phyloP scores from a whole-genome alignment of 2,888 invertebrate genomes.

The Drosophila gaucha region DNA sequence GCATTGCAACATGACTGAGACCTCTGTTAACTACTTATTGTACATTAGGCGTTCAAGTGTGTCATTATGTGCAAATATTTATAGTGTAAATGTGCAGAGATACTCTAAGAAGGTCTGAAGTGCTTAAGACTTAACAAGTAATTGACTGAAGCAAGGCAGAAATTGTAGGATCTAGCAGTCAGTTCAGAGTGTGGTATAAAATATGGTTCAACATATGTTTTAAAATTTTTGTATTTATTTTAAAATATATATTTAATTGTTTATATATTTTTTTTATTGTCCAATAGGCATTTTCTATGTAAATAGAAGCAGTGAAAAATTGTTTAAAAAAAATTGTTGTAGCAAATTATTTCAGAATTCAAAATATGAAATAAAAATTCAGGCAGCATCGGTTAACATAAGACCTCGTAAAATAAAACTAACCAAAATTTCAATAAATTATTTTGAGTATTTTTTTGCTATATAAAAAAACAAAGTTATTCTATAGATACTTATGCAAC shows the following conservation, averaged over 20 bases:
- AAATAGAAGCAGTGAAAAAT: too few relatives aligned
- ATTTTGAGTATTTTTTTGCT: too few relatives aligned
- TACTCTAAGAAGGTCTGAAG: not conserved
- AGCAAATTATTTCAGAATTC: too few relatives aligned
- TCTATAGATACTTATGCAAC: too few relatives aligned
- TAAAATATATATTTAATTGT: not conserved
- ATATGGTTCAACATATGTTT: not conserved
- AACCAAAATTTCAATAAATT: too few relatives aligned
- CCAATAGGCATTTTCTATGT: too few relatives aligned
- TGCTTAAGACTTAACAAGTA: not conserved
- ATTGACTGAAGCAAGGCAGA: not conserved
- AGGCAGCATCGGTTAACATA: too few relatives aligned
- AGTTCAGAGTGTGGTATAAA: not conserved
- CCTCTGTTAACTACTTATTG: slow-evolving; percentile 37
- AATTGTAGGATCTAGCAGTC: not conserved
- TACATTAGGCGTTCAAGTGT: slow-evolving; percentile 27
- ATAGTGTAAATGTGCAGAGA: slow-evolving; percentile 7
- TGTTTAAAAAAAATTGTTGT: too few relatives aligned
- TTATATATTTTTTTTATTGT: too few relatives aligned
- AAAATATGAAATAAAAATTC: too few relatives aligned
- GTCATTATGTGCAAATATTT: slow-evolving; percentile 26
- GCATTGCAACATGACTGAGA: slow-evolving; percentile 44
- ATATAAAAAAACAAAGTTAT: too few relatives aligned
- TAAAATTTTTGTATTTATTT: not conserved
- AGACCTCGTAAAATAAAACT: too few relatives aligned